Percentiles rank a stretch among this genome's conserved stretches.
phyloP scores from a whole-genome alignment of 1,140 invertebrate species.

The Metopolophium dirhodum region DNA sequence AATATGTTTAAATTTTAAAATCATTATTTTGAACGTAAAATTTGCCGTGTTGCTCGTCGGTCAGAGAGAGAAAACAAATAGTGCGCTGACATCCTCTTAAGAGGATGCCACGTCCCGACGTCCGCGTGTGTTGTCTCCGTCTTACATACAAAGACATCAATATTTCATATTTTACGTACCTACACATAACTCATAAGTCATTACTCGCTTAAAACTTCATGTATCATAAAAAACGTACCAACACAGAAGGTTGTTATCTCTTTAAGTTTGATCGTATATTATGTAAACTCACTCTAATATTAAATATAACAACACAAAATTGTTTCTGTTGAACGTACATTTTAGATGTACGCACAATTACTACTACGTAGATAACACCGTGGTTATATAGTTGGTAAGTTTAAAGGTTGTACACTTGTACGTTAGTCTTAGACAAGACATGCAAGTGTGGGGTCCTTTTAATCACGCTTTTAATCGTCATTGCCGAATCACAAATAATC shows the following conservation, averaged over 20 bases:
- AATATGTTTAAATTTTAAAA: too few species aligned
- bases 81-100: too few species aligned
- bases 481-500: not conserved
- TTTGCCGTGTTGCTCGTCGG: too few species aligned
- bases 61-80: too few species aligned
- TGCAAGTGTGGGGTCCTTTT: not conserved
- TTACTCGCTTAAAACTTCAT: not conserved
- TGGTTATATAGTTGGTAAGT: not conserved
- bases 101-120: too few species aligned
- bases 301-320: not conserved
- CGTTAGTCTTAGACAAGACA: not conserved
- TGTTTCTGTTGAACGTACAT: not conserved
- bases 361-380: not conserved
- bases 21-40: too few species aligned
- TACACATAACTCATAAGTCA: not conserved
- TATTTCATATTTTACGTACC: not conserved
- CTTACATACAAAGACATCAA: not conserved
- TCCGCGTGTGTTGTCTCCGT: not conserved
- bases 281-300: not conserved
- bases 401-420: not conserved
- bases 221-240: not conserved
- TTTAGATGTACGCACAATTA: not conserved
- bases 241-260: not conserved
- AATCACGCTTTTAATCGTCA: not conserved
- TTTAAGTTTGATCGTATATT: not conserved